phyloP scores from a whole-genome alignment of 2,113 vertebrate species.

The Macrotis lagotis region DNA sequence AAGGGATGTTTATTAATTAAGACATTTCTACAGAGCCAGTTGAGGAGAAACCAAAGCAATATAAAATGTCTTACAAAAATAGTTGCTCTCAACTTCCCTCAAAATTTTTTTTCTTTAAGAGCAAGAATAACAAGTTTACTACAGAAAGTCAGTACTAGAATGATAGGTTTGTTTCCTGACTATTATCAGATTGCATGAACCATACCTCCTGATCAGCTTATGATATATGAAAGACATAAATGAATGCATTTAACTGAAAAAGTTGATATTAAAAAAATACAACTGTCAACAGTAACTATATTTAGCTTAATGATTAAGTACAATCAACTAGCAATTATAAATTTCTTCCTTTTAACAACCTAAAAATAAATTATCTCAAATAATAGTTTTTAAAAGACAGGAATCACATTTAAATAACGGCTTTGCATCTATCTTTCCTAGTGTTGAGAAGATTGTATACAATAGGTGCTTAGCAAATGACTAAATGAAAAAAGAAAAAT shows the following conservation, averaged over 20 bases:
- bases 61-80: slow-evolving; percentile 39
- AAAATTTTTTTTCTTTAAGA: slow-evolving; percentile 37
- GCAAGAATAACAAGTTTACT: background rate
- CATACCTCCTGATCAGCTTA: background rate
- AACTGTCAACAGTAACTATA: slow-evolving; percentile 27
- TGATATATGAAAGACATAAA: background rate
- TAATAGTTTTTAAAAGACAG: slow-evolving; percentile 40
- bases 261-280: background rate
- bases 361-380: slow-evolving; percentile 21
- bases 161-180: background rate
- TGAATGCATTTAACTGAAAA: background rate
- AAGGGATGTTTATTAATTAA: slow-evolving; percentile 70
- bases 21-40: slow-evolving; percentile 28
- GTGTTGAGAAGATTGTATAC: background rate
- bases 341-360: slow-evolving; percentile 45
- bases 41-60: slow-evolving; percentile 23
- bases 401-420: slow-evolving; percentile 3
- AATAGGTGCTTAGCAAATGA: background rate
- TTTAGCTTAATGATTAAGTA: slow-evolving; percentile 3
- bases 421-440: background rate
- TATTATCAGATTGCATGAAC: slow-evolving; percentile 1
- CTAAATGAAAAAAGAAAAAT: background rate
- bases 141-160: background rate
- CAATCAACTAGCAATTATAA: background rate
- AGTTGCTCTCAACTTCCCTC: slow-evolving; percentile 38